phyloP scores from a whole-genome alignment of 2,797 vertebrate genomes.

The Ctenopoma multispine region DNA sequence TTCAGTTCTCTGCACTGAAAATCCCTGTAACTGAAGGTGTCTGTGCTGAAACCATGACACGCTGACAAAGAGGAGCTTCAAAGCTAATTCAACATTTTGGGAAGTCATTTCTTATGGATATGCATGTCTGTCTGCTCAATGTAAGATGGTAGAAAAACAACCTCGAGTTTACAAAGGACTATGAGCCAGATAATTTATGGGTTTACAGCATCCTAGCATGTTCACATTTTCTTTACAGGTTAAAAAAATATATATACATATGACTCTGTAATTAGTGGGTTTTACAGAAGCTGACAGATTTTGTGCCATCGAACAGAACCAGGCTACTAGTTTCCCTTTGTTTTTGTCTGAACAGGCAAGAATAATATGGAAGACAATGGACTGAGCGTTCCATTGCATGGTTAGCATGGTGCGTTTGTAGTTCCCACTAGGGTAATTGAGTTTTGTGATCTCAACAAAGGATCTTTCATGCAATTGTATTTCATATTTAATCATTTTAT shows the following conservation, averaged over 20 bases:
- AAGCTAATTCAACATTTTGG: too few species aligned
- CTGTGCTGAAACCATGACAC: too few species aligned
- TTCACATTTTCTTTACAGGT: background rate
- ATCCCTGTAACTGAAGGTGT: too few species aligned
- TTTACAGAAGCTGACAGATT: too few species aligned
- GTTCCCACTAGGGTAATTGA: constrained; percentile 65
- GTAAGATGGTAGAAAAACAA: background rate
- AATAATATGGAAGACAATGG: constrained; percentile 20
- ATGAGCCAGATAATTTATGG: background rate
- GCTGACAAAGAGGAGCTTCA: too few species aligned
- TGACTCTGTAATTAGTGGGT: too few species aligned
- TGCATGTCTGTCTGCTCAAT: background rate
- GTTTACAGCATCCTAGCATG: background rate
- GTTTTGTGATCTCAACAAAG: constrained; percentile 59
- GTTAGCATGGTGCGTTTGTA: constrained; percentile 40
- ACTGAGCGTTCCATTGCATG: constrained; percentile 34
- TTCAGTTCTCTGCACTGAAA: constrained; percentile 18
- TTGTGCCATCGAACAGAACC: too few species aligned
- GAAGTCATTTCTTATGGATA: too few species aligned
- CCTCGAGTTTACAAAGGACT: background rate
- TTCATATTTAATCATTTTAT: constrained; percentile 39
- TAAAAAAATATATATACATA: background rate
- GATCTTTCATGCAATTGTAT: constrained; percentile 46
- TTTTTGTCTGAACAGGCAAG: constrained; percentile 1
- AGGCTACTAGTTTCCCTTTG: too few species aligned